phyloP scores from a whole-genome alignment of 2,797 vertebrate genomes.

The Takifugu rubripes region DNA sequence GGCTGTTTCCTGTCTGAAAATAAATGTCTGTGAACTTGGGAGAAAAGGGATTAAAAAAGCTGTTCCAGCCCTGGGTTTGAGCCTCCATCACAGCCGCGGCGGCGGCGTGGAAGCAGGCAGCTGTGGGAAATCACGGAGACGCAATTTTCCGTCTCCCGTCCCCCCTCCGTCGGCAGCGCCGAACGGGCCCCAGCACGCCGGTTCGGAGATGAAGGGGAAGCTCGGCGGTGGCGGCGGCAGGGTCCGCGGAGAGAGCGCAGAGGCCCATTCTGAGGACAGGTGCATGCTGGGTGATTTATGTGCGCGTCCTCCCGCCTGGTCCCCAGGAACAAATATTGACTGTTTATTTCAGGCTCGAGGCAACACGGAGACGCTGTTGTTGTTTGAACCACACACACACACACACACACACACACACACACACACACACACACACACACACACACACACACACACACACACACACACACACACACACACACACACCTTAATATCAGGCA shows the following conservation, averaged over 20 bases:
- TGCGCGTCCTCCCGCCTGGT: slow-evolving; percentile 63
- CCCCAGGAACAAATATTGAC: slow-evolving; percentile 79
- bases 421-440: too few species aligned
- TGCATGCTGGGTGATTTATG: slow-evolving; percentile 82
- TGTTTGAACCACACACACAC: slow-evolving; percentile 70
- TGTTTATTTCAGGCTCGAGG: slow-evolving; percentile 77
- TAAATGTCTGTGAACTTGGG: too few species aligned
- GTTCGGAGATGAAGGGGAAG: slow-evolving; percentile 70
- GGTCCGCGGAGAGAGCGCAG: slow-evolving; percentile 73
- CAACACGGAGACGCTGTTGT: slow-evolving; percentile 75
- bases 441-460: too few species aligned
- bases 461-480: slow-evolving; percentile 8
- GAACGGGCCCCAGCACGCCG: slow-evolving; percentile 64
- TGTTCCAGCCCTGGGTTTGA: slow-evolving; percentile 1
- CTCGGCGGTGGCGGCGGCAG: slow-evolving; percentile 52
- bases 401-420: too few species aligned
- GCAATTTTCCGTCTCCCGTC: slow-evolving; percentile 58
- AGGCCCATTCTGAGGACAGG: slow-evolving; percentile 75
- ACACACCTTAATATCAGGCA: slow-evolving; percentile 55
- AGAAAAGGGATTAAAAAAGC: not conserved
- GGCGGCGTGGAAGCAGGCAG: slow-evolving; percentile 35
- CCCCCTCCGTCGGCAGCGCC: slow-evolving; percentile 30
- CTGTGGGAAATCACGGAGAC: slow-evolving; percentile 51
- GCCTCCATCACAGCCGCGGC: slow-evolving; percentile 32
- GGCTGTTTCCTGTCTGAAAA: not conserved